Evolutionary conservation across 2,113 vertebrate species (phyloP), one percentile per base, ranked within the genome.

Genomic region (Ifrita kowaldi): DNA sequence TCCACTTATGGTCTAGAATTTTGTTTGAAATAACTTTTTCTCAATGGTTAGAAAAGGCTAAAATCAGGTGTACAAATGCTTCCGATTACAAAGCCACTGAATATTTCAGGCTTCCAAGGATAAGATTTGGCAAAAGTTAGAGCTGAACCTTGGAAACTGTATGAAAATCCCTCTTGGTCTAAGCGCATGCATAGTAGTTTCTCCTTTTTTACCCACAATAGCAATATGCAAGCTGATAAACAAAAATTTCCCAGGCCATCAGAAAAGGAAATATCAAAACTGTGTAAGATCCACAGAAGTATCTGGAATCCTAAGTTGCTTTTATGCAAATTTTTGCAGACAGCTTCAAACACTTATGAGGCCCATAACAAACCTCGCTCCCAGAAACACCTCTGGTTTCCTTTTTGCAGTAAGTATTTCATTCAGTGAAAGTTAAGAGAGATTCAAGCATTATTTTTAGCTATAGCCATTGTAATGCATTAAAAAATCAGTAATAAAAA

Each of bases 111-210:
- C 19, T 94, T 85, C 57, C 47, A 62, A 52, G 33, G 23, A 10
- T 27, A 37, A 42, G 46, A 55, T 60, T 68, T 73, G 27, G 80
- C 35, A 83, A 65, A 85, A 85, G 30, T 33, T 70, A 24, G 62
- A 93, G 55, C 41, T 46, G 53, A 94, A 56, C 18, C 26, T 53
- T 69, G 42, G 57, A 50, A 91, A 69, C 30, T 22, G 20, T 18
- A 37, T 81, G 89, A 62, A 91, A 95, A 96, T 91, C 23, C 81
- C 73, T 57, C 14, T 78, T 46, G 33, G 67, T 46, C 22, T 41
- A 78, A 47, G 13, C 17, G 20, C 28, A 28, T 0, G 0, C 56
- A 26, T 3, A 17, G 35, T 9, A 20, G 26, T 83, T 76, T 60
- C 26, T 59, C 27, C 13, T 67, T 79, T 81, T 80, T 60, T 73